Evolutionary conservation across 2,888 invertebrate species (phyloP).

Genomic region (Beris morrisii): DNA sequence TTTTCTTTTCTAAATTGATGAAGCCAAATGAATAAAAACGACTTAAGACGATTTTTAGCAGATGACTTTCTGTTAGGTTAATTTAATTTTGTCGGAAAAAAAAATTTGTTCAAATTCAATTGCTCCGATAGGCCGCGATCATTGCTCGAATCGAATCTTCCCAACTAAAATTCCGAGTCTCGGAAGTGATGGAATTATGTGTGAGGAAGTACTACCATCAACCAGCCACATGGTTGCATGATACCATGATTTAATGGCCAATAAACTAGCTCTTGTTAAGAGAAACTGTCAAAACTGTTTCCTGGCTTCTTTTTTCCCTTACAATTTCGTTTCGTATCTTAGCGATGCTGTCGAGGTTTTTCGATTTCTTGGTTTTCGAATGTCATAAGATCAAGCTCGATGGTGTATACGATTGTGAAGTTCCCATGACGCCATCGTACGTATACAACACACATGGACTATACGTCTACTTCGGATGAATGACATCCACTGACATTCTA

Average conservation of each 20-base stretch:
- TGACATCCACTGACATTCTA: neutral
- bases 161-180: too few species aligned
- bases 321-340: neutral
- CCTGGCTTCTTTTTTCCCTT: conserved; percentile 28
- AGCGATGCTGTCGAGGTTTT: neutral
- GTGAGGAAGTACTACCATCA: neutral
- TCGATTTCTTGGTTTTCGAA: neutral
- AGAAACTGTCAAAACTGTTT: conserved; percentile 36
- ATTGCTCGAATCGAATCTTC: too few species aligned
- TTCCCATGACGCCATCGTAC: neutral
- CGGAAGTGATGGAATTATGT: too few species aligned
- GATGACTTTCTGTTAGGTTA: too few species aligned
- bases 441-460: neutral
- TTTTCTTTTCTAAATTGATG: too few species aligned
- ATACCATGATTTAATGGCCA: conserved; percentile 33
- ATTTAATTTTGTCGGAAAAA: too few species aligned
- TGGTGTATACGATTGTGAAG: neutral
- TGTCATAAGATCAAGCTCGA: neutral
- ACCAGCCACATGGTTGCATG: conserved; percentile 19
- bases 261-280: conserved; percentile 37
- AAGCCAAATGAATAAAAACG: too few species aligned
- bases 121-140: too few species aligned
- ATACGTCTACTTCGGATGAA: too few species aligned
- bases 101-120: too few species aligned
- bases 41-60: too few species aligned